phyloP scores from a whole-genome alignment of 2,113 vertebrate species.

The Mustela lutreola region DNA sequence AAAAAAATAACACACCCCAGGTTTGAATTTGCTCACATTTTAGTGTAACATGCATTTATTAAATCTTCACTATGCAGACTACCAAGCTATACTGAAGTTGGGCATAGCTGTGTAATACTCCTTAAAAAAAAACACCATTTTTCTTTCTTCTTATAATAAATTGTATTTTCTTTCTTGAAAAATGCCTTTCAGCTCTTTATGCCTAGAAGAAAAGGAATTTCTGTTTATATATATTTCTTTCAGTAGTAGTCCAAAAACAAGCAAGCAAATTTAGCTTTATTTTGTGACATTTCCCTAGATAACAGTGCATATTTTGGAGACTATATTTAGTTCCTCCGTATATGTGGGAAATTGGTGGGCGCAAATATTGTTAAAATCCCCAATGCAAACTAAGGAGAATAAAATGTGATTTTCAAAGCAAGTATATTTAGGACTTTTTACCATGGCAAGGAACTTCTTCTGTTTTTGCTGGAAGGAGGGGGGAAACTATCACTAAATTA shows the following conservation, averaged over 20 bases:
- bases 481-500: neutral
- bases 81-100: neutral
- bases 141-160: neutral
- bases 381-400: neutral
- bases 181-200: neutral
- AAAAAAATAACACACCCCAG: neutral
- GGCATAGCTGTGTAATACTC: neutral
- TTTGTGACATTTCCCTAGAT: neutral
- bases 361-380: slow-evolving; percentile 3
- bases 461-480: neutral
- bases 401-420: neutral
- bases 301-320: neutral
- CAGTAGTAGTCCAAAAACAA: neutral
- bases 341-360: neutral
- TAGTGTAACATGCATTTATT: neutral
- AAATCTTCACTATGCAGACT: neutral
- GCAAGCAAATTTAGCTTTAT: neutral
- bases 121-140: neutral
- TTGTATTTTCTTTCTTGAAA: neutral
- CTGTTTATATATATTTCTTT: neutral
- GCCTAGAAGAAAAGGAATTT: neutral
- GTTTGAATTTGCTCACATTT: neutral
- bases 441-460: neutral
- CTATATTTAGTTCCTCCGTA: neutral
- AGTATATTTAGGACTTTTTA: neutral